A percentile compares a stretch with the other conserved stretches of the same genome.
These are phyloP conservation scores for Tiaroga cobitis DNA, from an alignment of 2,797 vertebrate species.

Conservation along the genomic window DNA sequence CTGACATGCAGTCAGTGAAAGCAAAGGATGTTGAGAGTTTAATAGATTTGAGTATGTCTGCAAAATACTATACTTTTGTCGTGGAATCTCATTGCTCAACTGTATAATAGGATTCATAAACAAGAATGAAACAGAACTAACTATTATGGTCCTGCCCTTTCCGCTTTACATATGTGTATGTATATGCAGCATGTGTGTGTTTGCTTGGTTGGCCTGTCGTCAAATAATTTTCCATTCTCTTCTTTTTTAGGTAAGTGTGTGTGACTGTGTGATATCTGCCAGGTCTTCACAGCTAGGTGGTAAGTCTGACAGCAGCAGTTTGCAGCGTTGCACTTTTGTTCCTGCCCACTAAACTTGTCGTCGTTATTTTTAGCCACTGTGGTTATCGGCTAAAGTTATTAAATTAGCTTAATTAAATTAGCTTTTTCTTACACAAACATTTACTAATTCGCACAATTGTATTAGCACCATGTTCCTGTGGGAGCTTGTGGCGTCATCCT, in stretches of 20 bases:
- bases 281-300: constrained; percentile 18
- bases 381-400: constrained; percentile 14
- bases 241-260: constrained; percentile 43
- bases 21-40: constrained; percentile 44
- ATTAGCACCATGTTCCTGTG: background rate
- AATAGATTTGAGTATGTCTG: constrained; percentile 44
- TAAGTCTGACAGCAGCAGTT: constrained; percentile 43
- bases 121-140: background rate
- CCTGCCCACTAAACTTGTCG: constrained; percentile 8
- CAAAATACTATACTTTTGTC: constrained; percentile 39
- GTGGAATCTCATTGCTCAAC: constrained; percentile 9
- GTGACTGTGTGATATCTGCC: constrained; percentile 27
- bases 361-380: constrained; percentile 19
- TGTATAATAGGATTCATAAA: constrained; percentile 25
- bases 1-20: constrained; percentile 51
- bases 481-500: background rate
- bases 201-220: background rate
- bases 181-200: constrained; percentile 9
- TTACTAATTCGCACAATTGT: constrained; percentile 12
- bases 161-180: constrained; percentile 7
- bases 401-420: constrained; percentile 12
- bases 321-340: constrained; percentile 9
- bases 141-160: constrained; percentile 20
- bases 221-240: constrained; percentile 13
- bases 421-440: constrained; percentile 8